Percentiles rank a stretch among this genome's conserved stretches.
Conservation (phyloP, 2,888 invertebrate genomes). For the Pasiphila rectangulata region DNA sequence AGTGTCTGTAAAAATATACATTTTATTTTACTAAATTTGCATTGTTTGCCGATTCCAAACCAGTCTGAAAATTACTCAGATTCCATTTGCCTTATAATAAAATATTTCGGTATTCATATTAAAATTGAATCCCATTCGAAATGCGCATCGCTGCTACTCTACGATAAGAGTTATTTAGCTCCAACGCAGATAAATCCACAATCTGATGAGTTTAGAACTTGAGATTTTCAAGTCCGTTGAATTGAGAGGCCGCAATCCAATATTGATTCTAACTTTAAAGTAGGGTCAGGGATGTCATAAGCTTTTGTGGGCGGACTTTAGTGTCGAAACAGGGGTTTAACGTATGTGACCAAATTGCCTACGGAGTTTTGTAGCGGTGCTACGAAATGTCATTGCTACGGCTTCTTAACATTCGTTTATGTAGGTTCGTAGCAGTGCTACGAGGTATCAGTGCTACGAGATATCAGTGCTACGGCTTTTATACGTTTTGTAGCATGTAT, state of each 20-base stretch:
- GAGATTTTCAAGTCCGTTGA: constrained; percentile 16
- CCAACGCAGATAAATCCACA: constrained; percentile 15
- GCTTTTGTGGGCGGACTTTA: constrained; percentile 13
- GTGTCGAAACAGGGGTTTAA: background rate
- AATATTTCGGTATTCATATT: background rate
- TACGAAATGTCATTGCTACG: background rate
- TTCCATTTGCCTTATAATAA: background rate
- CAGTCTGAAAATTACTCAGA: background rate
- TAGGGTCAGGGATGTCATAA: constrained; percentile 20
- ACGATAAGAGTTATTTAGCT: constrained; percentile 15
- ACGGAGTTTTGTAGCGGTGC: background rate
- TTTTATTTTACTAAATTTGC: background rate
- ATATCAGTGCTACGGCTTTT: background rate
- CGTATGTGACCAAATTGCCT: background rate
- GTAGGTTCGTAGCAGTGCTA: background rate
- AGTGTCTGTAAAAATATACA: no score
- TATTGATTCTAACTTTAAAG: constrained; percentile 25
- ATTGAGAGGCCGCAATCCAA: constrained; percentile 21
- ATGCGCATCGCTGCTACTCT: constrained; percentile 9
- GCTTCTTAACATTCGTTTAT: background rate
- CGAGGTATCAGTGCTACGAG: background rate
- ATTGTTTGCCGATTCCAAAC: background rate
- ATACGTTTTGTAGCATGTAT: no score
- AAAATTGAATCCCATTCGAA: background rate
- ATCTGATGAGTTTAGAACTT: constrained; percentile 19